A percentile compares a stretch with the other conserved stretches of the same genome.
phyloP scores from a whole-genome alignment of 2,888 invertebrate species.

The Choristoneura rosaceana region DNA sequence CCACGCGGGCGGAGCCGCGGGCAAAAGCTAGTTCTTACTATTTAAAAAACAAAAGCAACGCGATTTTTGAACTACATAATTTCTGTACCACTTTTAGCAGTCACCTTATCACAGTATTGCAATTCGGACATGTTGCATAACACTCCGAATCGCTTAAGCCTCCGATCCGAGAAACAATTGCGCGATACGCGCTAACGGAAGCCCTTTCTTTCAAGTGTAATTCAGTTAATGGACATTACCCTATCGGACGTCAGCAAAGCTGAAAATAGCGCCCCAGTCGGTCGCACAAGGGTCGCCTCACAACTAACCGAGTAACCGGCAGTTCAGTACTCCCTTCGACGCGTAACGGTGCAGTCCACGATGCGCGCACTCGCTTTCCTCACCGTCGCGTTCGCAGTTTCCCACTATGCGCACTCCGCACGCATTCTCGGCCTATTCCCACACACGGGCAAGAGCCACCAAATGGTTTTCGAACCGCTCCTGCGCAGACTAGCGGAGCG shows the following conservation, averaged over 20 bases:
- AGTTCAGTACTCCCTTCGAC: slow-evolving; percentile 48
- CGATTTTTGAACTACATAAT: too few relatives aligned
- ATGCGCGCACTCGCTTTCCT: slow-evolving; percentile 61
- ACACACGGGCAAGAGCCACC: slow-evolving; percentile 87
- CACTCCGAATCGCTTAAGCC: slow-evolving; percentile 3
- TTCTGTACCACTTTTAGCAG: too few relatives aligned
- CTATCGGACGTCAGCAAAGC: slow-evolving; percentile 48
- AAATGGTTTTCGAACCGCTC: slow-evolving; percentile 85
- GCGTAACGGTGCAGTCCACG: slow-evolving; percentile 51
- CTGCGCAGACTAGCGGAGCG: slow-evolving; percentile 81
- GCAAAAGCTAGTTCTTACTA: too few relatives aligned
- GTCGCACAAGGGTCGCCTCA: slow-evolving; percentile 34
- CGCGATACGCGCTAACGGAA: slow-evolving; percentile 31
- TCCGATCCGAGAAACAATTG: slow-evolving; percentile 17
- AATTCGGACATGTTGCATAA: neutral
- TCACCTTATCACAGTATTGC: too few relatives aligned
- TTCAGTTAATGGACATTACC: slow-evolving; percentile 49
- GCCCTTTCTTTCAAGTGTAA: slow-evolving; percentile 43
- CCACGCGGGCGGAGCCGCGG: too few relatives aligned
- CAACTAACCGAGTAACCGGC: slow-evolving; percentile 11
- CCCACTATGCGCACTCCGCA: slow-evolving; percentile 62
- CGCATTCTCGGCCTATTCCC: slow-evolving; percentile 86
- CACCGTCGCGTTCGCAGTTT: slow-evolving; percentile 54
- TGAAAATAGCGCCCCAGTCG: slow-evolving; percentile 52
- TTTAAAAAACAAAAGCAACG: too few relatives aligned